Evolutionary conservation across 1,140 invertebrate species (phyloP).

Genomic region (Holcopasites calliopsidis): DNA sequence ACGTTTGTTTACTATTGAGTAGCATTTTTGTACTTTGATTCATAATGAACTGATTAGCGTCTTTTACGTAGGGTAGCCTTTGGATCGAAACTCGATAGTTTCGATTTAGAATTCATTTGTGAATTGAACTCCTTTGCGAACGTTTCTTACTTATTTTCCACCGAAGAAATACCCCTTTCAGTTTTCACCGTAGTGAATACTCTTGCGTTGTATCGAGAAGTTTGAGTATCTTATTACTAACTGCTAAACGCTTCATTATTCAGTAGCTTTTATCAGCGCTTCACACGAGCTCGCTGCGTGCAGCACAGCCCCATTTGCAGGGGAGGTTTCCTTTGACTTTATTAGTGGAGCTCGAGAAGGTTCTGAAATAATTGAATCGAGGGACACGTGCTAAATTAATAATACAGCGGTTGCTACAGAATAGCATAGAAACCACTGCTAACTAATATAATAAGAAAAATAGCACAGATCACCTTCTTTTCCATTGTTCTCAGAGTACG

Average conservation of each 20-base stretch:
- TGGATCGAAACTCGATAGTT: not conserved
- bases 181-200: constrained; percentile 59
- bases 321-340: constrained; percentile 25
- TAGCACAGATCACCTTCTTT: not conserved
- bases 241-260: constrained; percentile 74
- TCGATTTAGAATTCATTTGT: not conserved
- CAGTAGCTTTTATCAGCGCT: constrained; percentile 76
- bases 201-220: constrained; percentile 55
- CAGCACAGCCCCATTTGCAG: constrained; percentile 71
- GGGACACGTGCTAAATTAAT: not conserved
- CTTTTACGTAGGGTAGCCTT: constrained; percentile 9
- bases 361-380: constrained; percentile 9
- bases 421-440: too few relatives aligned
- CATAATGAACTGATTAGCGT: not conserved
- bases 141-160: constrained; percentile 35
- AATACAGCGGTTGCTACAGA: not conserved
- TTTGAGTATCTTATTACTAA: constrained; percentile 65
- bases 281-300: constrained; percentile 76
- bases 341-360: not conserved
- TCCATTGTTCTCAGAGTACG: not conserved
- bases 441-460: not conserved
- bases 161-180: constrained; percentile 45
- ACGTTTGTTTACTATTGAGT: constrained; percentile 4
- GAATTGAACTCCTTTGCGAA: constrained; percentile 14
- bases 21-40: constrained; percentile 15